Conservation (phyloP, 2,797 vertebrate species). For the Phoeniculus purpureus region DNA sequence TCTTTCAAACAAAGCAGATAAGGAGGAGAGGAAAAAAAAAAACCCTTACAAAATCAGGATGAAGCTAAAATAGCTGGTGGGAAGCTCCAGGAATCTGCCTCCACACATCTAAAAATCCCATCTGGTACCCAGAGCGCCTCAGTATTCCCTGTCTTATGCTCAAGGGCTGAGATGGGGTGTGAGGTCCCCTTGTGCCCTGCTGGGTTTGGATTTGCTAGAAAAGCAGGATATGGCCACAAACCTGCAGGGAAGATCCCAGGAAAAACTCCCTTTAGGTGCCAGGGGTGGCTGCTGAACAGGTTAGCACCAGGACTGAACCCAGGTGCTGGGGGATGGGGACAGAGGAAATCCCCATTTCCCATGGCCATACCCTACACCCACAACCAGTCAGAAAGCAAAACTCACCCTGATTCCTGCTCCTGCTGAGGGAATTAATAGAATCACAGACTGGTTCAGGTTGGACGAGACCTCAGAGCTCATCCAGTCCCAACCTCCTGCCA, state of each 20-base stretch:
- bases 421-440: not conserved
- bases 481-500: too few species aligned
- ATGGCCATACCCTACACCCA: not conserved
- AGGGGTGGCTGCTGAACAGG: not conserved
- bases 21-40: accelerated
- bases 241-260: not conserved
- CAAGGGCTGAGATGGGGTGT: not conserved
- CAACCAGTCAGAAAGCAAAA: not conserved
- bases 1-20: not conserved
- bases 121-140: accelerated
- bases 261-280: accelerated
- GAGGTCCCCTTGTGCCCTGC: not conserved
- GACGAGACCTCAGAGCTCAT: too few species aligned
- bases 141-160: accelerated
- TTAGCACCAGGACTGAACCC: not conserved
- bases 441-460: too few species aligned
- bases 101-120: not conserved
- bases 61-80: not conserved
- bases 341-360: not conserved
- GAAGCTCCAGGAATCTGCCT: not conserved
- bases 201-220: not conserved
- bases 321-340: accelerated
- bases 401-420: not conserved
- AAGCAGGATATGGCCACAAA: not conserved
- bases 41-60: not conserved